Evolutionary conservation across 2,888 invertebrate species (phyloP).

Genomic region (Ligdia adustata): DNA sequence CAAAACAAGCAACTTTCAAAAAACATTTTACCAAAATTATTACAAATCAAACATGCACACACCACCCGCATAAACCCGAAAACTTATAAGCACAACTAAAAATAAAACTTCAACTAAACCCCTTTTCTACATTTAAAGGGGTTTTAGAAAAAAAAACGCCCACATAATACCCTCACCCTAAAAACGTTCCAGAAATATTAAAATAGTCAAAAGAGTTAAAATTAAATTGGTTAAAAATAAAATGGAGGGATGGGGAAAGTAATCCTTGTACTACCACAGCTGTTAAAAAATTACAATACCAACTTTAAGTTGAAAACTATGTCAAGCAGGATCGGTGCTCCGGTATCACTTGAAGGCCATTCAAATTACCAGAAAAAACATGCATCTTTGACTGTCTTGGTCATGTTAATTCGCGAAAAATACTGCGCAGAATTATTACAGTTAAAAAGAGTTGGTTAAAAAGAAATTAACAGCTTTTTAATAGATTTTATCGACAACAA

Average conservation of each 20-base stretch:
- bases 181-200: constrained; percentile 79
- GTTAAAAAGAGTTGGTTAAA: too few relatives aligned
- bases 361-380: background rate
- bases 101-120: constrained; percentile 50
- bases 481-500: too few relatives aligned
- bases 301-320: background rate
- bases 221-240: constrained; percentile 82
- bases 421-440: too few relatives aligned
- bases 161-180: constrained; percentile 69
- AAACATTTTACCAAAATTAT: constrained; percentile 21
- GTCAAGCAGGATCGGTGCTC: background rate
- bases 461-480: too few relatives aligned
- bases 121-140: constrained; percentile 46
- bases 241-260: constrained; percentile 70
- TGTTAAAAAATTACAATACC: constrained; percentile 53
- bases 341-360: background rate
- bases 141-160: constrained; percentile 55
- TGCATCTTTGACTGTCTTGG: too few relatives aligned
- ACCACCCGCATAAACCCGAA: constrained; percentile 64
- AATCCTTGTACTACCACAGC: constrained; percentile 81
- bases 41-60: constrained; percentile 57
- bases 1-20: constrained; percentile 1
- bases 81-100: constrained; percentile 48
- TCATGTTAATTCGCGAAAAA: too few relatives aligned
- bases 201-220: constrained; percentile 84